Base-by-base conservation (phyloP, 2,888 invertebrate genomes). In the Caenorhabditis sinica region DNA sequence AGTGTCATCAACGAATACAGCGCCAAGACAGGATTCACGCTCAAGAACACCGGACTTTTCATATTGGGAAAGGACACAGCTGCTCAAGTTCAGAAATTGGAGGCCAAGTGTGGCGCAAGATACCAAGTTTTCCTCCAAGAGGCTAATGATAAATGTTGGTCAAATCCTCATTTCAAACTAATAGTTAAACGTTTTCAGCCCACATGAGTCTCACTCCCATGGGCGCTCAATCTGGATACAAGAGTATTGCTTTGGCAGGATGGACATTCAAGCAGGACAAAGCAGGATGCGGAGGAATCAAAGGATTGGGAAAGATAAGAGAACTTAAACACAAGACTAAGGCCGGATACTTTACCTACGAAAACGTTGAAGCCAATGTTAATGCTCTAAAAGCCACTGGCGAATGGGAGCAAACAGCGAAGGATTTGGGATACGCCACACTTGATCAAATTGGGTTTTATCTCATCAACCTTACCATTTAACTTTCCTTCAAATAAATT, bases 211-310 rank as follows among this genome's bases (percentile, higher is more conserved):
- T 65, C 3, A 40, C 28, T 40, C 30, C 40, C 56, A 36, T 56
- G 6, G 3, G 33, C 1, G 15, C 23, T n/a, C 15, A 15, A 3
- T n/a, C 1, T 11, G 13, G 11, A 43, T 40, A 23, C 43, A n/a
- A n/a, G 17, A 8, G 3, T 25, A 15, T 56, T 4, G 56, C 60
- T 11, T 4, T 28, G 0, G 60, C 45, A 30, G 72, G 72, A 60
- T 45, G 20, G 1, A 72, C 60, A 0, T 49, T 61, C 49, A 45
- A 6, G 17, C 20, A 13, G 30, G 63, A 71, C 43, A 20, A 8
- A 43, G 15, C 53, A 25, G 43, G 5, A 9, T 77, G 77, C 20
- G 77, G 77, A 71, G 77, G 77, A 40, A 49, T 71, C 63, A 69
- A 53, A 51, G 77, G 77, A 77, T 61, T 77, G 36, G 69, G 40